Conservation (phyloP, 1,140 invertebrate genomes). For the Ostrea denselamellosa region DNA sequence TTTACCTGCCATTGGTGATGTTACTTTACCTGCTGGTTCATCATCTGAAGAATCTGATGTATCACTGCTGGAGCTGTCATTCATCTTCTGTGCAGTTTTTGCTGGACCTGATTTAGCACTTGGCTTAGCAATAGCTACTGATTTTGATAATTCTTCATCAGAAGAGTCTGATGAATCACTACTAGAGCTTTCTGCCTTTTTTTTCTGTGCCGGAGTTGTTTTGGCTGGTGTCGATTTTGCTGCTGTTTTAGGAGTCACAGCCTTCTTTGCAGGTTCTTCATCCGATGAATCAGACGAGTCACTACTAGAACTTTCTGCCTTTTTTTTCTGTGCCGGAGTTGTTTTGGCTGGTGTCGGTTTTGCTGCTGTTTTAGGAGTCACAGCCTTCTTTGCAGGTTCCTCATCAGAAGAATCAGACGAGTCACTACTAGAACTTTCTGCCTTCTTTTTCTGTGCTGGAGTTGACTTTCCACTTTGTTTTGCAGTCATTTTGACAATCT, state of each 20-base stretch:
- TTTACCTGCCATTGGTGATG: too few relatives aligned
- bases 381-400: constrained; percentile 37
- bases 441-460: constrained; percentile 39
- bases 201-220: not conserved
- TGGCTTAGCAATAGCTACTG: too few relatives aligned
- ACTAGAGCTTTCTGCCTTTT: constrained; percentile 26
- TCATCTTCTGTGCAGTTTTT: too few relatives aligned
- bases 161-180: constrained; percentile 44
- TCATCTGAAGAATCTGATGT: too few relatives aligned
- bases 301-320: constrained; percentile 40
- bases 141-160: too few relatives aligned
- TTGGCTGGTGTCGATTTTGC: not conserved
- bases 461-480: too few relatives aligned
- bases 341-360: not conserved
- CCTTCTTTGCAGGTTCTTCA: constrained; percentile 39
- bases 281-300: constrained; percentile 41
- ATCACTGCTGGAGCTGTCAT: too few relatives aligned
- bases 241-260: constrained; percentile 15
- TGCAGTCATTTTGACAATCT: too few relatives aligned
- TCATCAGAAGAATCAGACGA: constrained; percentile 47
- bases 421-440: constrained; percentile 46
- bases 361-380: not conserved
- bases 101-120: too few relatives aligned
- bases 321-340: constrained; percentile 41
- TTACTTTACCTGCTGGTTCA: too few relatives aligned